A percentile compares a stretch with the other conserved stretches of the same genome.
Evolutionary conservation across 2,888 invertebrate genomes (phyloP).

Genomic region (Microdon myrmicae): DNA sequence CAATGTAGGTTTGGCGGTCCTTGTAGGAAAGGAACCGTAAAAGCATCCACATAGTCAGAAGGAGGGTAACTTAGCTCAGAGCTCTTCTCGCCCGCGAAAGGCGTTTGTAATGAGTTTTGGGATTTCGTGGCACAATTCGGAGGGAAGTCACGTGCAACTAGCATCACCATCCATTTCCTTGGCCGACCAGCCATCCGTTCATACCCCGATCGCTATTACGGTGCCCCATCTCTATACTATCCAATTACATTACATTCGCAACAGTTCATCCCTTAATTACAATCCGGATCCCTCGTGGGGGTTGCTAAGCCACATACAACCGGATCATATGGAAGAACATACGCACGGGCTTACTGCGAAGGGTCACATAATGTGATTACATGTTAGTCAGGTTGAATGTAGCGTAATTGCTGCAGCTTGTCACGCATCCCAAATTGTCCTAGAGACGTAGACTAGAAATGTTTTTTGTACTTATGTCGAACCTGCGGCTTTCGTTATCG

Average conservation of each 20-base stretch:
- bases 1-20: slow-evolving; percentile 17
- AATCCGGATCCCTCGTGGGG: slow-evolving; percentile 40
- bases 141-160: slow-evolving; percentile 46
- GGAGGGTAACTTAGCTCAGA: slow-evolving; percentile 6
- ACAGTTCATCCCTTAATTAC: slow-evolving; percentile 53
- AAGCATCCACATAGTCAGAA: slow-evolving; percentile 27
- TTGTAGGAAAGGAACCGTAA: slow-evolving; percentile 21
- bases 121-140: slow-evolving; percentile 31
- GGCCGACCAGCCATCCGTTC: slow-evolving; percentile 9
- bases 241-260: slow-evolving; percentile 51
- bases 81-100: slow-evolving; percentile 31
- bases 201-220: slow-evolving; percentile 29
- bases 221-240: slow-evolving; percentile 27
- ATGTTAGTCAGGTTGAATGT: slow-evolving; percentile 49
- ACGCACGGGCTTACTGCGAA: slow-evolving; percentile 16
- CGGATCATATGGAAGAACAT: slow-evolving; percentile 5
- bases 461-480: not conserved
- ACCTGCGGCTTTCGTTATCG: not conserved
- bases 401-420: slow-evolving; percentile 46
- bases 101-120: slow-evolving; percentile 32
- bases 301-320: slow-evolving; percentile 20
- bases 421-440: slow-evolving; percentile 38
- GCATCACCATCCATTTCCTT: slow-evolving; percentile 22
- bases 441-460: slow-evolving; percentile 5
- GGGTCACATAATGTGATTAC: slow-evolving; percentile 45